Conservation (phyloP, 1,140 invertebrate species). For the Drosophila auraria region DNA sequence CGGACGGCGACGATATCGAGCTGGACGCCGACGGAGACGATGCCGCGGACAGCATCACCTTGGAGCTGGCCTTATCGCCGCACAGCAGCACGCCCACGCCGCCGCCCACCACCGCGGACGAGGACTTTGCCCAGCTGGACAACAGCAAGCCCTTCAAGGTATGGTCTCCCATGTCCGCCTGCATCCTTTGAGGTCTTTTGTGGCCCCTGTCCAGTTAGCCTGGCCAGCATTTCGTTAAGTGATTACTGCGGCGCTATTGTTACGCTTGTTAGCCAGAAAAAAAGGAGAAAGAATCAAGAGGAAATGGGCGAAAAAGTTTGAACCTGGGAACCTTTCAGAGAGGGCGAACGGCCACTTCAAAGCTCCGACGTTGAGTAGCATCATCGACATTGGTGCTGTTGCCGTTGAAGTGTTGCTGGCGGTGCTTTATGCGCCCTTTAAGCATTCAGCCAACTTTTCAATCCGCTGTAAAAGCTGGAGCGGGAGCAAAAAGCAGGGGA, state of each 20-base stretch:
- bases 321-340: constrained; percentile 6
- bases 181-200: constrained; percentile 4
- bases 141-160: constrained; percentile 79
- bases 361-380: constrained; percentile 48
- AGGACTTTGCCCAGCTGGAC: constrained; percentile 66
- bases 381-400: constrained; percentile 44
- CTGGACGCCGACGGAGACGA: constrained; percentile 60
- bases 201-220: constrained; percentile 38
- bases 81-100: constrained; percentile 65
- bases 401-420: constrained; percentile 40
- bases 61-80: constrained; percentile 69
- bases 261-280: constrained; percentile 26
- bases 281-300: constrained; percentile 4
- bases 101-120: constrained; percentile 63
- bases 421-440: constrained; percentile 48
- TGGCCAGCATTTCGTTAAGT: constrained; percentile 63
- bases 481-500: constrained; percentile 1
- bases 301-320: constrained; percentile 23
- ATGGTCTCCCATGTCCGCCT: constrained; percentile 20
- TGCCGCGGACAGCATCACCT: constrained; percentile 71
- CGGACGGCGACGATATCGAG: constrained; percentile 61
- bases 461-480: constrained; percentile 17
- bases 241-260: constrained; percentile 53
- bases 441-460: constrained; percentile 50
- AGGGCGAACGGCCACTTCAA: constrained; percentile 36